A percentile compares a stretch with the other conserved stretches of the same genome.
Evolutionary conservation across 2,888 invertebrate species (phyloP).

Genomic region (Melangyna quadrimaculata): DNA sequence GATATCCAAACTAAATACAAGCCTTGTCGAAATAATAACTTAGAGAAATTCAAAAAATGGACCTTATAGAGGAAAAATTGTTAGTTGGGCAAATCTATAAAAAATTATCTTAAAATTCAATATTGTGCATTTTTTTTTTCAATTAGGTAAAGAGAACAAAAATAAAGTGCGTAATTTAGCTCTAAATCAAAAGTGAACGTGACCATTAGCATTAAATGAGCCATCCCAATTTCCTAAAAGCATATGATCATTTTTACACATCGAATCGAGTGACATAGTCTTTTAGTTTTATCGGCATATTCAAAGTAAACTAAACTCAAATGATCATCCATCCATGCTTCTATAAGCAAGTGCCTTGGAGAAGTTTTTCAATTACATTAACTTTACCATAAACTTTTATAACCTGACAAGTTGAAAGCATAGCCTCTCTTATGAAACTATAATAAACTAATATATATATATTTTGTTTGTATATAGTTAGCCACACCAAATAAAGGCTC

Average conservation of each 20-base stretch:
- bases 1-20: too few relatives aligned
- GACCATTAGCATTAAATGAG: neutral
- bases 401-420: neutral
- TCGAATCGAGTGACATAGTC: neutral
- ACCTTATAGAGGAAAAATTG: too few relatives aligned
- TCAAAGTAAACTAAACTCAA: neutral
- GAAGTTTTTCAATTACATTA: slow-evolving; percentile 17
- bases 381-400: neutral
- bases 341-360: neutral
- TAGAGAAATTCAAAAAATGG: too few relatives aligned
- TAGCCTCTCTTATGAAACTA: neutral
- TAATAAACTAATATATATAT: neutral
- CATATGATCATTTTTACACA: neutral
- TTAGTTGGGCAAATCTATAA: too few relatives aligned
- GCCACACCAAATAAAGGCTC: neutral
- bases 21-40: too few relatives aligned
- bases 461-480: neutral
- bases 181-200: too few relatives aligned
- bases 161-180: too few relatives aligned
- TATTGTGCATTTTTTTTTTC: too few relatives aligned
- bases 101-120: too few relatives aligned
- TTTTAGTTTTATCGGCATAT: neutral
- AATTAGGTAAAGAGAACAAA: too few relatives aligned
- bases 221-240: neutral
- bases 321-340: neutral